These are phyloP conservation scores for Eurois occulta DNA, from an alignment of 2,888 invertebrate species.

Conservation along the genomic window DNA sequence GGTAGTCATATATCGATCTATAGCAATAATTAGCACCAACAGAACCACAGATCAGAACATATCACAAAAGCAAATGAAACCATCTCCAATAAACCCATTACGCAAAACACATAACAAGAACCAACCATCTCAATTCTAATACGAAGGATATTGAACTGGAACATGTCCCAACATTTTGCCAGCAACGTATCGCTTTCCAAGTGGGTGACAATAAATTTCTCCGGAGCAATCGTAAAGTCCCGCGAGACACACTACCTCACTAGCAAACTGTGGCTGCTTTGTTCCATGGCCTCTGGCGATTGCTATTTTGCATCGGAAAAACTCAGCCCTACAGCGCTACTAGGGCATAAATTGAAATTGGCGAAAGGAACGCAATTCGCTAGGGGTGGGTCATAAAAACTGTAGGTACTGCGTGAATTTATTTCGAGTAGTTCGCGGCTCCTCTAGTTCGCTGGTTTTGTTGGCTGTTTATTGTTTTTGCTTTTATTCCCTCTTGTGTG, in stretches of 20 bases:
- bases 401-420: slow-evolving; percentile 72
- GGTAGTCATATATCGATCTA: neutral
- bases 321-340: slow-evolving; percentile 76
- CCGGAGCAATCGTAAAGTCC: slow-evolving; percentile 80
- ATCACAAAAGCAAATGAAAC: neutral
- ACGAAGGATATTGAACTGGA: slow-evolving; percentile 67
- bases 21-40: neutral
- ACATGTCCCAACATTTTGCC: slow-evolving; percentile 67
- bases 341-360: slow-evolving; percentile 85
- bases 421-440: slow-evolving; percentile 68
- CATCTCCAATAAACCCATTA: slow-evolving; percentile 23
- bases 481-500: slow-evolving; percentile 49
- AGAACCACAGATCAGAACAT: neutral
- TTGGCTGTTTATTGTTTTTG: slow-evolving; percentile 65
- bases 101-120: slow-evolving; percentile 39
- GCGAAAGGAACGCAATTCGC: slow-evolving; percentile 82
- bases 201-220: slow-evolving; percentile 84
- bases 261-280: slow-evolving; percentile 67
- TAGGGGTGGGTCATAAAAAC: slow-evolving; percentile 77
- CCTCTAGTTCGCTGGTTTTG: slow-evolving; percentile 46
- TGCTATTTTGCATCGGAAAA: slow-evolving; percentile 86
- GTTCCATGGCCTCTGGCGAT: slow-evolving; percentile 72
- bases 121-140: slow-evolving; percentile 66
- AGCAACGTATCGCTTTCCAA: slow-evolving; percentile 80
- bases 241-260: slow-evolving; percentile 66